Percentiles rank a stretch among this genome's conserved stretches.
phyloP scores from a whole-genome alignment of 2,888 invertebrate genomes.

The Catonia carolina region DNA sequence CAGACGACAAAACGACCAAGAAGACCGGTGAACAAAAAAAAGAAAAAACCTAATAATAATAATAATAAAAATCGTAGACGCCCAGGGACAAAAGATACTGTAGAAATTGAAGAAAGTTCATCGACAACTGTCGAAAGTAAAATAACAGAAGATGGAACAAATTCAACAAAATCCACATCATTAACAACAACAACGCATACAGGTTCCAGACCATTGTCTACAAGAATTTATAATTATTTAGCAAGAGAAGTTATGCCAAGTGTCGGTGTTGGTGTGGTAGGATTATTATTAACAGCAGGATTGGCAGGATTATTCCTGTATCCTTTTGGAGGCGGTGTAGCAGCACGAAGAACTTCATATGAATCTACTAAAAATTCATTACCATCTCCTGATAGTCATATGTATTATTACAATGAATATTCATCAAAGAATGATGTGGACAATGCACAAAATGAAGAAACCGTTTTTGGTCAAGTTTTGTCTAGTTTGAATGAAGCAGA shows the following conservation, averaged over 20 bases:
- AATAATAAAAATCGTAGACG: constrained; percentile 40
- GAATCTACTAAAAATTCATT: constrained; percentile 29
- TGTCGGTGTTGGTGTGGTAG: constrained; percentile 68
- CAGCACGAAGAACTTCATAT: constrained; percentile 35
- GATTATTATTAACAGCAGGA: constrained; percentile 65
- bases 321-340: constrained; percentile 60
- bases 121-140: constrained; percentile 41
- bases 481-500: constrained; percentile 54
- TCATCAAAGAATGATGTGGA: constrained; percentile 42
- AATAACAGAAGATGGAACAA: constrained; percentile 40
- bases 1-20: constrained; percentile 34
- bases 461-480: constrained; percentile 65
- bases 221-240: constrained; percentile 68
- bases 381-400: constrained; percentile 29
- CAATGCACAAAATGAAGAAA: constrained; percentile 62
- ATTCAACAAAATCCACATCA: constrained; percentile 42
- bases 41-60: constrained; percentile 34
- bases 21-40: constrained; percentile 39
- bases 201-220: constrained; percentile 55
- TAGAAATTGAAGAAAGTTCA: constrained; percentile 26
- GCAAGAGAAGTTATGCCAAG: constrained; percentile 76
- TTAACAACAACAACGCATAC: constrained; percentile 29
- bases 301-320: constrained; percentile 70
- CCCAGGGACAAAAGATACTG: constrained; percentile 45
- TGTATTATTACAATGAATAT: constrained; percentile 61